phyloP scores from a whole-genome alignment of 2,113 vertebrate genomes.

The Hypanus sabinus region DNA sequence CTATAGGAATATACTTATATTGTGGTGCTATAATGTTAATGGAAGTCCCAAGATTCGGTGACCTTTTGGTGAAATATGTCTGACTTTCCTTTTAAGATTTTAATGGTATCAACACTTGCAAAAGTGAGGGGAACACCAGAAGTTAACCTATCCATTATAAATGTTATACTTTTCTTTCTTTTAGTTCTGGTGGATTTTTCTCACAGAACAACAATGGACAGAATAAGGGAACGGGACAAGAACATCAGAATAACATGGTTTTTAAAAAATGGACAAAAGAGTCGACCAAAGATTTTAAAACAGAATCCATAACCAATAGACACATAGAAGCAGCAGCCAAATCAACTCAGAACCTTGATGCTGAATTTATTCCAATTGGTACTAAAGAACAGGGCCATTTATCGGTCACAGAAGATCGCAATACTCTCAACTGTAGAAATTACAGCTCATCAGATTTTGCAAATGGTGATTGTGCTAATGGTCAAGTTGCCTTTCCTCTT shows the following conservation, averaged over 20 bases:
- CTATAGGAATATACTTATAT: background rate
- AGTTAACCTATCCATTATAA: background rate
- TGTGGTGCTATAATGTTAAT: too few relatives aligned
- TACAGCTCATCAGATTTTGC: background rate
- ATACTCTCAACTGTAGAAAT: background rate
- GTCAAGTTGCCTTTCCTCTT: background rate
- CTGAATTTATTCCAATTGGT: background rate
- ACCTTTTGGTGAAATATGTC: background rate
- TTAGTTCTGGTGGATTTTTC: constrained; percentile 11
- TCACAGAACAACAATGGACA: background rate
- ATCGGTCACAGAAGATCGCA: background rate
- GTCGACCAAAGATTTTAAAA: background rate
- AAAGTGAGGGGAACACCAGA: background rate
- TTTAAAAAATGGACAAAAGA: constrained; percentile 6
- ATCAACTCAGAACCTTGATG: background rate
- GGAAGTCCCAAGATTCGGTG: background rate
- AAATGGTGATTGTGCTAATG: background rate
- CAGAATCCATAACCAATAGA: too few relatives aligned
- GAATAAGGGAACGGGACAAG: background rate
- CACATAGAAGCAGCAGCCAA: background rate
- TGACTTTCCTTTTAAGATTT: background rate
- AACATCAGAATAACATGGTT: background rate
- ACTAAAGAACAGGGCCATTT: constrained; percentile 1
- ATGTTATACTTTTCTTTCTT: constrained; percentile 3
- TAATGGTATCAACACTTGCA: background rate